phyloP scores from a whole-genome alignment of 53 echinoderm and acorn worm species.

The Echinarachnius parma region DNA sequence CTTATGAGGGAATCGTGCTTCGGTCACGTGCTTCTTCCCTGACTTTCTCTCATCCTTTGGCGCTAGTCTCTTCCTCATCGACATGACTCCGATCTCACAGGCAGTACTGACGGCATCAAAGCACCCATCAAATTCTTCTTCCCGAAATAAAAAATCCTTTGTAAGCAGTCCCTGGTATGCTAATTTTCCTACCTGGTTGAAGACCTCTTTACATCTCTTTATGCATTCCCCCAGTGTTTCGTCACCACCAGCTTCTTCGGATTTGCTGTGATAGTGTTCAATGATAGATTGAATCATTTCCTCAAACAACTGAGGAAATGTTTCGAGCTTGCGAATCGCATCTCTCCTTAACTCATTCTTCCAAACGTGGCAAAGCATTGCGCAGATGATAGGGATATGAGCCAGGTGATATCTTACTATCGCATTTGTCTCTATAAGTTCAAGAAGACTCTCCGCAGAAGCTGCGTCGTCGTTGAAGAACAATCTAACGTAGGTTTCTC shows the following conservation, averaged over 20 bases:
- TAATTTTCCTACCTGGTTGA: background rate
- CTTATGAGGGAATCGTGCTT: background rate
- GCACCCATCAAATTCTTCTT: background rate
- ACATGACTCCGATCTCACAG: background rate
- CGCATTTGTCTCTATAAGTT: background rate
- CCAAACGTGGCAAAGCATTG: slow-evolving; percentile 8
- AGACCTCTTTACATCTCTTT: background rate
- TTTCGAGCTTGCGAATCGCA: background rate
- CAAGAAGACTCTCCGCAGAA: background rate
- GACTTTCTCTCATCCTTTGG: background rate
- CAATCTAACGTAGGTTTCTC: background rate
- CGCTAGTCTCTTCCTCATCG: background rate
- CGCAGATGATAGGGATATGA: background rate
- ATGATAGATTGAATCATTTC: background rate
- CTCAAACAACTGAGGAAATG: background rate
- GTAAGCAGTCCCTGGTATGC: background rate
- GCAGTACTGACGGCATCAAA: background rate
- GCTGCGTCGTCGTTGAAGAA: background rate
- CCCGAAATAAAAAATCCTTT: no score
- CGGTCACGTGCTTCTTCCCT: background rate
- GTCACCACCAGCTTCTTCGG: background rate
- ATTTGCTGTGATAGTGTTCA: background rate
- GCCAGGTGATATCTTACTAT: background rate
- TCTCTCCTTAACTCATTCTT: background rate
- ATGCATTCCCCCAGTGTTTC: background rate